A percentile compares a stretch with the other conserved stretches of the same genome.
These are phyloP conservation scores for Antheraea mylitta DNA, from an alignment of 1,140 invertebrate species.

Conservation along the genomic window DNA sequence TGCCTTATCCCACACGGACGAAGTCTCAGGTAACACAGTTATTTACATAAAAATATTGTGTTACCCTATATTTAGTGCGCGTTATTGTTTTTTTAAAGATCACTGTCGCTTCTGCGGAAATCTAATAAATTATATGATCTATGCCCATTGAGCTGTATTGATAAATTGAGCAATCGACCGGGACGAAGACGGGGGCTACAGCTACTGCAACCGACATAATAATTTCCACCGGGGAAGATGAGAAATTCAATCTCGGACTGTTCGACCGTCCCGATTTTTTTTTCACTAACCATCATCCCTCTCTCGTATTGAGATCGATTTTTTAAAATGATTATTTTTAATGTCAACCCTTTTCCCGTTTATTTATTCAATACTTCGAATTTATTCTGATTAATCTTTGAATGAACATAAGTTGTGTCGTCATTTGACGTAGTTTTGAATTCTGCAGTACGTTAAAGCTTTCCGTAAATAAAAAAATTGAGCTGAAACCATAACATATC, in stretches of 20 bases:
- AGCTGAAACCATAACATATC: no score
- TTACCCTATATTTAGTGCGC: no score
- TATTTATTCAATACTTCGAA: background rate
- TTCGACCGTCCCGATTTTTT: background rate
- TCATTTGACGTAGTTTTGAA: no score
- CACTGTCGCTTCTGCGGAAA: background rate
- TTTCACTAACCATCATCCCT: background rate
- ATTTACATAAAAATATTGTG: no score
- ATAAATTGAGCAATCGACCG: constrained; percentile 59
- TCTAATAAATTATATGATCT: constrained; percentile 22
- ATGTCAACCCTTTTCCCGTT: background rate
- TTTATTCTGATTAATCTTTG: no score
- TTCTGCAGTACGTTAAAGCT: no score
- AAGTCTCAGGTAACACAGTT: no score
- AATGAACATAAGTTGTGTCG: no score
- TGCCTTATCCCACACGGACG: no score
- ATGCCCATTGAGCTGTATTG: constrained; percentile 36
- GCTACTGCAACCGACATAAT: constrained; percentile 28
- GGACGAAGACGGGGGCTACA: constrained; percentile 35
- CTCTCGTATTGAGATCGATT: background rate
- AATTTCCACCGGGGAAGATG: constrained; percentile 17
- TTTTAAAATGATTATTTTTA: background rate
- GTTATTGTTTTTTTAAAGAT: background rate
- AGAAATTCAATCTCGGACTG: constrained; percentile 15
- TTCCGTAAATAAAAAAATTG: no score